These are phyloP conservation scores for Vidua chalybeata DNA, from an alignment of 2,113 vertebrate genomes.

Conservation along the genomic window DNA sequence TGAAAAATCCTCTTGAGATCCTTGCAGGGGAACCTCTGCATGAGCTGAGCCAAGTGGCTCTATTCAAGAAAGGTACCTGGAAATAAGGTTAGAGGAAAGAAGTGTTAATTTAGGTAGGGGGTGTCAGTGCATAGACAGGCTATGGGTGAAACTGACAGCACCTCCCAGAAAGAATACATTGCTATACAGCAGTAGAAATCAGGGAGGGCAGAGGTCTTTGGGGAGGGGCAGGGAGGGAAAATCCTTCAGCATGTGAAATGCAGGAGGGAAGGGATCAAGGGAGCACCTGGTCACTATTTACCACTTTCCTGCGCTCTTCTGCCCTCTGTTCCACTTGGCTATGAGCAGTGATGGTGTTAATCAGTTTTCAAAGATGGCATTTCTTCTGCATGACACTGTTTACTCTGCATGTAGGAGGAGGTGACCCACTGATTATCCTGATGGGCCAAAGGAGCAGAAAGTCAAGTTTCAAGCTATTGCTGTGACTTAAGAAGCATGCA, in stretches of 20 bases:
- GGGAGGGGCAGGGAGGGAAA: not conserved
- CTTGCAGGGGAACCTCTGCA: not conserved
- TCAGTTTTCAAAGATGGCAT: slow-evolving; percentile 29
- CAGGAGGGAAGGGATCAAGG: not conserved
- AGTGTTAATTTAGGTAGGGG: not conserved
- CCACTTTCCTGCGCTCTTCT: not conserved
- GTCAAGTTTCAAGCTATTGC: slow-evolving; percentile 71
- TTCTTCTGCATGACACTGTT: slow-evolving; percentile 54
- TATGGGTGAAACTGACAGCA: not conserved
- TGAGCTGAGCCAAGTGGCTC: not conserved
- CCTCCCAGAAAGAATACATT: not conserved
- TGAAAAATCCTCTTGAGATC: not conserved
- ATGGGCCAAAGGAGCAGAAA: slow-evolving; percentile 64
- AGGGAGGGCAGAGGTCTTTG: slow-evolving; percentile 23
- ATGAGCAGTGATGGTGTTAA: slow-evolving; percentile 7
- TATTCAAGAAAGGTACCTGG: not conserved
- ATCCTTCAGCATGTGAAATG: not conserved
- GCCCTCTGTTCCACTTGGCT: not conserved
- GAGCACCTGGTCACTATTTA: slow-evolving; percentile 32
- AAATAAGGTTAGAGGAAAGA: slow-evolving; percentile 25
- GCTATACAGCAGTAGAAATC: not conserved
- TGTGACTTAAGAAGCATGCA: slow-evolving; percentile 66
- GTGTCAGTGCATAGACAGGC: not conserved
- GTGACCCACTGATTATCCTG: slow-evolving; percentile 33
- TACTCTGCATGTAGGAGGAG: slow-evolving; percentile 32